Percentiles rank a stretch among this genome's conserved stretches.
Conservation (phyloP, 37 sponge, comb jelly and placozoan genomes). For the Beroe ovata region DNA sequence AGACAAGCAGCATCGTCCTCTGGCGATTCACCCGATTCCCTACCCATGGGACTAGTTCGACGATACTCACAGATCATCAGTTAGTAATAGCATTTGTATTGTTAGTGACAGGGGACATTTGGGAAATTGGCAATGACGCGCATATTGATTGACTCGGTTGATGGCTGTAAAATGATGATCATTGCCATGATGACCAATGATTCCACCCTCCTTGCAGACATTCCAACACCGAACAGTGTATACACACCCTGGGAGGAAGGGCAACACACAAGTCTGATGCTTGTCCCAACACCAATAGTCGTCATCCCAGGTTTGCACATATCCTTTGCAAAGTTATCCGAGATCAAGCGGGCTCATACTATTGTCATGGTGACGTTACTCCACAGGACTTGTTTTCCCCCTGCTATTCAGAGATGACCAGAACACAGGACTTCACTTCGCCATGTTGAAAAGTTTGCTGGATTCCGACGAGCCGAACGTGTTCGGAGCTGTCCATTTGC, state of each 20-base stretch:
- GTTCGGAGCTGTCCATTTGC: constrained; percentile 12
- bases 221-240: constrained; percentile 12
- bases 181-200: background rate
- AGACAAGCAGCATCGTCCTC: too few relatives aligned
- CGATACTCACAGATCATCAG: constrained; percentile 2
- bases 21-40: too few relatives aligned
- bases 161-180: background rate
- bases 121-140: background rate
- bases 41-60: constrained; percentile 14
- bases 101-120: background rate
- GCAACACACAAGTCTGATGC: background rate
- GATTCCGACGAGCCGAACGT: constrained; percentile 15
- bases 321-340: too few relatives aligned
- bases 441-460: background rate
- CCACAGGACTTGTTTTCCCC: background rate
- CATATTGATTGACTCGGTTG: too few relatives aligned
- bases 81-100: background rate
- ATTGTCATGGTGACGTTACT: background rate
- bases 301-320: constrained; percentile 2
- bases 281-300: background rate
- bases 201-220: background rate
- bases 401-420: constrained; percentile 22
- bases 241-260: background rate
- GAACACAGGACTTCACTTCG: constrained; percentile 20
- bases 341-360: too few relatives aligned